Percentiles rank a stretch among this genome's conserved stretches.
phyloP scores from a whole-genome alignment of 1,140 invertebrate species.

The Geopemphigus sp. region DNA sequence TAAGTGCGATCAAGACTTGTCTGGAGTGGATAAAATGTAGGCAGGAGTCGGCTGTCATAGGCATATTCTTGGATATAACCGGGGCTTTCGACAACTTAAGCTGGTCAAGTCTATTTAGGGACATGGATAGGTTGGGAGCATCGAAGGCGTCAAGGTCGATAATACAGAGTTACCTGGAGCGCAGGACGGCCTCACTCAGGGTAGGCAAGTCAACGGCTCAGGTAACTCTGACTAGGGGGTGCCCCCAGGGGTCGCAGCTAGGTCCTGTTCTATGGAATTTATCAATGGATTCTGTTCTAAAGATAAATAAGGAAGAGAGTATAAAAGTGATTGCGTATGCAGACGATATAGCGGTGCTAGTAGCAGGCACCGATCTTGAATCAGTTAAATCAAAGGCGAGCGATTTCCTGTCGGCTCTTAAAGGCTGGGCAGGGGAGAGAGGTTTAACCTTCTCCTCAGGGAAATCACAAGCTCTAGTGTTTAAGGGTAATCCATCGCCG shows the following conservation, averaged over 20 bases:
- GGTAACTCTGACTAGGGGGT: background rate
- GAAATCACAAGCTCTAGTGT: background rate
- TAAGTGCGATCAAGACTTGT: conserved; percentile 1
- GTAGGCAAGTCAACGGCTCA: background rate
- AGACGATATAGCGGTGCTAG: background rate
- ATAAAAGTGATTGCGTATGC: background rate
- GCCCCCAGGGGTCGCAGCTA: background rate
- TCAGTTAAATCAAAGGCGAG: background rate
- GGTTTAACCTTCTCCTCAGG: background rate
- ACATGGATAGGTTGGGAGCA: background rate
- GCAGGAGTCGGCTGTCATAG: background rate
- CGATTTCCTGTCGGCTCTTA: background rate
- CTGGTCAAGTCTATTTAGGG: background rate
- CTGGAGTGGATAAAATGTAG: background rate
- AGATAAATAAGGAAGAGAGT: no score
- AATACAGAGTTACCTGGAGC: background rate
- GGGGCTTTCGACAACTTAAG: conserved; percentile 1
- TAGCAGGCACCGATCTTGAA: background rate
- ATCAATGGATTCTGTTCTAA: background rate
- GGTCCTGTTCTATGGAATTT: background rate
- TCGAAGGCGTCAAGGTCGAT: background rate
- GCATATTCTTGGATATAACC: background rate
- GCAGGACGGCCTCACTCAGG: background rate
- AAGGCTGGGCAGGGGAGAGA: background rate
- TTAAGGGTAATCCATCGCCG: background rate